A percentile compares a stretch with the other conserved stretches of the same genome.
These are phyloP conservation scores for Nephila pilipes DNA, from an alignment of 1,140 invertebrate species.

Conservation along the genomic window DNA sequence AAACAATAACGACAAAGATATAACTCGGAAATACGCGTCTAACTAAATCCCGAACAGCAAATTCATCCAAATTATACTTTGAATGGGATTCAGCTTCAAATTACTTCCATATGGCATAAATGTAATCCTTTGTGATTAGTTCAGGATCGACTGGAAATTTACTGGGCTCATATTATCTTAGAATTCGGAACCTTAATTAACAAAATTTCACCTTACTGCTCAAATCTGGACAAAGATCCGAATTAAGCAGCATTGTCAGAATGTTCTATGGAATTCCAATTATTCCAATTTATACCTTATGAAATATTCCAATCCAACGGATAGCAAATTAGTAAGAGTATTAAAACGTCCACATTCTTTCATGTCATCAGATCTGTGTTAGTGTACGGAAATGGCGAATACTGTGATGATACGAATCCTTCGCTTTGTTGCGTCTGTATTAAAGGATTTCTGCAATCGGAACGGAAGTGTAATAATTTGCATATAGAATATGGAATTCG, in stretches of 20 bases:
- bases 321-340: background rate
- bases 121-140: background rate
- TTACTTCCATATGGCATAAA: background rate
- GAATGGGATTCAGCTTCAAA: background rate
- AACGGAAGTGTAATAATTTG: no score
- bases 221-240: background rate
- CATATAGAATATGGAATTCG: no score
- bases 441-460: background rate
- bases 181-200: background rate
- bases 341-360: background rate
- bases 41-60: background rate
- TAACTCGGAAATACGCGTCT: background rate
- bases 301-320: background rate
- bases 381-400: background rate
- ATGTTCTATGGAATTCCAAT: background rate
- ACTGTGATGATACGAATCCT: background rate
- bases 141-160: background rate
- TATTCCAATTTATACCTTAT: conserved; percentile 7
- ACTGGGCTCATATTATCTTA: background rate
- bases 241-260: background rate
- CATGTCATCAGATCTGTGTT: background rate
- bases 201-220: background rate
- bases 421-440: background rate
- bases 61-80: background rate
- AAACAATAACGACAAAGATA: background rate